Evolutionary conservation across 2,797 vertebrate species (phyloP).

Genomic region (Naso thynnoides): DNA sequence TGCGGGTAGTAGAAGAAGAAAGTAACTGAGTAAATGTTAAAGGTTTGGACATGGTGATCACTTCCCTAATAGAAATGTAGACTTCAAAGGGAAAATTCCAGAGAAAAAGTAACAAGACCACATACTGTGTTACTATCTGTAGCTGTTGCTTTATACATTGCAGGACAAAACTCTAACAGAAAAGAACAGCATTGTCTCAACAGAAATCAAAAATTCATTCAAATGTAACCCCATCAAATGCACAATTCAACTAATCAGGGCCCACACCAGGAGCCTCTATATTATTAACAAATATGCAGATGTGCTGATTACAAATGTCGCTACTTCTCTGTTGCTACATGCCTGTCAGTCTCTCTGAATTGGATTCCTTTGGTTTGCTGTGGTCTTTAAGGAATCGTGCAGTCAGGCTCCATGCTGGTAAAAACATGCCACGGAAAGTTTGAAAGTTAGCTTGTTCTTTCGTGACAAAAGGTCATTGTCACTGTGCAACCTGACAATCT

Average conservation of each 20-base stretch:
- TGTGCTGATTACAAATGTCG: not conserved
- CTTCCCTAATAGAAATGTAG: constrained; percentile 2
- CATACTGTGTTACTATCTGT: not conserved
- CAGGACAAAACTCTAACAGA: constrained; percentile 1
- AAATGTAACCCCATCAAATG: constrained; percentile 11
- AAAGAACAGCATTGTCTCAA: not conserved
- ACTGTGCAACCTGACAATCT: not conserved
- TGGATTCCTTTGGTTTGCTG: constrained; percentile 22
- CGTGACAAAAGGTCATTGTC: not conserved
- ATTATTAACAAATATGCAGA: constrained; percentile 5
- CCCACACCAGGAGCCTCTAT: not conserved
- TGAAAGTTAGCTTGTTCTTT: not conserved
- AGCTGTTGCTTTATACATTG: not conserved
- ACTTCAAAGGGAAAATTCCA: not conserved
- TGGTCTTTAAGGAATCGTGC: constrained; percentile 28
- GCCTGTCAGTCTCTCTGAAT: constrained; percentile 15
- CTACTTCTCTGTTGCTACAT: not conserved
- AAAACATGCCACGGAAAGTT: constrained; percentile 18
- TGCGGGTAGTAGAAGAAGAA: constrained; percentile 3
- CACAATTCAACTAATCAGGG: constrained; percentile 14
- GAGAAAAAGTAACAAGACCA: constrained; percentile 8
- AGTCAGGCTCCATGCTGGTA: not conserved
- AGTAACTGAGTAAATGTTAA: constrained; percentile 23
- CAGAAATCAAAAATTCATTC: constrained; percentile 19
- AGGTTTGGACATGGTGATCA: constrained; percentile 14